phyloP scores from a whole-genome alignment of 2,888 invertebrate species.

The Chesias legatella region DNA sequence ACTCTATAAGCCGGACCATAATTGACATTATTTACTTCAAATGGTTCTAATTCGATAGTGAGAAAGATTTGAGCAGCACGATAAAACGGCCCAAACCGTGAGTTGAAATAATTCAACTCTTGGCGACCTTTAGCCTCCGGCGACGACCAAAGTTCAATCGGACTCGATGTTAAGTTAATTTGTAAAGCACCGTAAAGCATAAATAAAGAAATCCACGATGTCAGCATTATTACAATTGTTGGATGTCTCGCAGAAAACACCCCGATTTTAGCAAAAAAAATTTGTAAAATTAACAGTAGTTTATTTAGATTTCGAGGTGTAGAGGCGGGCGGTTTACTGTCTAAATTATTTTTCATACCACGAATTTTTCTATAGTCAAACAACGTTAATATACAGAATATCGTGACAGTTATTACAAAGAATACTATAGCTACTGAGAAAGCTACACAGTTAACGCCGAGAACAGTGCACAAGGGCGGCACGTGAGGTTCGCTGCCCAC shows the following conservation, averaged over 20 bases:
- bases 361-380: constrained; percentile 31
- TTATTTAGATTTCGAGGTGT: constrained; percentile 31
- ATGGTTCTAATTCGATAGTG: constrained; percentile 73
- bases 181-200: constrained; percentile 84
- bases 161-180: constrained; percentile 90
- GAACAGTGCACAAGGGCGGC: constrained; percentile 75
- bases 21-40: constrained; percentile 58
- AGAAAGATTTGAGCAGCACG: constrained; percentile 94
- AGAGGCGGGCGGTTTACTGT: constrained; percentile 18
- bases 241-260: constrained; percentile 85
- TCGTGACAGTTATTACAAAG: constrained; percentile 58
- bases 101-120: constrained; percentile 93
- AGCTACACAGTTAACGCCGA: constrained; percentile 82
- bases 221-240: constrained; percentile 81
- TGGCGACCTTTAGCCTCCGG: constrained; percentile 88
- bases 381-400: constrained; percentile 51
- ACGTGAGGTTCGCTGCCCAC: constrained; percentile 59
- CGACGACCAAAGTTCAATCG: constrained; percentile 96
- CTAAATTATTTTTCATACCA: constrained; percentile 16
- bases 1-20: constrained; percentile 91
- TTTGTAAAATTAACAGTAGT: constrained; percentile 48
- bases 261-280: constrained; percentile 55
- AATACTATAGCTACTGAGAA: constrained; percentile 82
- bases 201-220: constrained; percentile 79
- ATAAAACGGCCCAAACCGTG: constrained; percentile 93